Evolutionary conservation across 2,888 invertebrate species (phyloP), one percentile per base, ranked within the genome.

Genomic region (Agonopterix alstromeriana): DNA sequence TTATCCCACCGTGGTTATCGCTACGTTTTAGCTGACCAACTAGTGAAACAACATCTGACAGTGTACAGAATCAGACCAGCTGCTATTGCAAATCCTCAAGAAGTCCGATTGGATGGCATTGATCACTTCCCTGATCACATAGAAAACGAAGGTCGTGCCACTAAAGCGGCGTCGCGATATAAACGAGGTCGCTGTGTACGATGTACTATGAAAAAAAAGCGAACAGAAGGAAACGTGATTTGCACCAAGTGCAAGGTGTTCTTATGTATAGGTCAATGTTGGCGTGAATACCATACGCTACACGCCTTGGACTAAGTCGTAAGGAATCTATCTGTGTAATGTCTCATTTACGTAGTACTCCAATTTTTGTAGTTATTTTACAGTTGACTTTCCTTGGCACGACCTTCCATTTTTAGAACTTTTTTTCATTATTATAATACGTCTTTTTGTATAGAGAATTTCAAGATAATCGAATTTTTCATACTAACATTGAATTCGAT

Each of bases 241-340:
- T 52, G 52, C 40, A 35, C 42, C 9, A n/a, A 45, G 4, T 52
- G 48, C 27, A 36, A 45, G 3, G 52, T 52, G 1, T 49, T 47
- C 47, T 38, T 52, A 7, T 52, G 52, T 40, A 36, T 52, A 12
- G 52, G 47, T 10, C 42, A 35, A 42, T 52, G 52, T 43, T 52
- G 52, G 52, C 36, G 35, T 9, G 47, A 42, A 3, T 49, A 44
- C 36, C 52, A 52, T 12, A 50, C 40, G 3, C 8, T 10, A 36
- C 9, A 36, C 8, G n/a, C 8, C 36, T 36, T 36, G 36, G 36
- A 14, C 14, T 14, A 14, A 14, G 14, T 14, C 14, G 14, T 14
- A 14, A 14, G 14, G 14, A 14, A 14, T 14, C 14, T 14, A 14
- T 14, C 14, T 14, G 14, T 14, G 14, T 14, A 14, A 14, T 14